These are phyloP conservation scores for Drosophila meridiana DNA, from an alignment of 2,888 invertebrate species.

Conservation along the genomic window DNA sequence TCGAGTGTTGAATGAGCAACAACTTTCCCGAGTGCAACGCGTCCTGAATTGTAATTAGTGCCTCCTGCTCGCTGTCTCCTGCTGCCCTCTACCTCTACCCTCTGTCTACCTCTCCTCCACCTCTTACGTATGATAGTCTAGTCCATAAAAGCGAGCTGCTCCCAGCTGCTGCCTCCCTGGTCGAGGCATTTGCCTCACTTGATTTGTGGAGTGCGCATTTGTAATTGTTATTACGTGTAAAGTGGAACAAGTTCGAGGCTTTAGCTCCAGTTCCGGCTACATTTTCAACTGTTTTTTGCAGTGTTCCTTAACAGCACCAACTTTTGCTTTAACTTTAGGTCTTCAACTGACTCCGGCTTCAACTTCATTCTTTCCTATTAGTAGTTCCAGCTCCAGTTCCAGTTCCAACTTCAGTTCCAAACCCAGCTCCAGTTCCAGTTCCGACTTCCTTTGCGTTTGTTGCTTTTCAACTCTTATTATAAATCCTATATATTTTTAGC, in stretches of 20 bases:
- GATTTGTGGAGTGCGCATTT: slow-evolving; percentile 76
- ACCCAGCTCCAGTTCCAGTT: not conserved
- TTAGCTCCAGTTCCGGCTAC: slow-evolving; percentile 2
- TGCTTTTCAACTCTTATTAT: not conserved
- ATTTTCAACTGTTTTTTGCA: not conserved
- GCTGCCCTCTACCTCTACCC: not conserved
- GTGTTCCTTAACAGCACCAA: not conserved
- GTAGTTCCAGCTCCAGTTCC: not conserved
- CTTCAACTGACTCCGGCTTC: not conserved
- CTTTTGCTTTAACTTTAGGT: not conserved
- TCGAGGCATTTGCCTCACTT: slow-evolving; percentile 54
- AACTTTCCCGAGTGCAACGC: slow-evolving; percentile 77
- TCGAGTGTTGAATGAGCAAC: slow-evolving; percentile 77
- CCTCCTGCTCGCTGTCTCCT: slow-evolving; percentile 19
- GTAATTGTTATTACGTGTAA: slow-evolving; percentile 77
- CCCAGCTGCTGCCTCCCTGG: slow-evolving; percentile 9
- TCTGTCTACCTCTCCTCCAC: not conserved
- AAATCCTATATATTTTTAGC: too few relatives aligned
- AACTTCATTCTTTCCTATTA: not conserved
- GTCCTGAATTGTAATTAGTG: slow-evolving; percentile 82
- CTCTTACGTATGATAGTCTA: slow-evolving; percentile 32
- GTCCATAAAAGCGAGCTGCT: slow-evolving; percentile 7
- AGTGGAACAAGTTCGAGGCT: slow-evolving; percentile 40
- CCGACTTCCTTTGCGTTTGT: not conserved
- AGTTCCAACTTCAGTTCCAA: not conserved